These are phyloP conservation scores for Loxodonta africana DNA, from an alignment of 2,113 vertebrate genomes.

Conservation along the genomic window DNA sequence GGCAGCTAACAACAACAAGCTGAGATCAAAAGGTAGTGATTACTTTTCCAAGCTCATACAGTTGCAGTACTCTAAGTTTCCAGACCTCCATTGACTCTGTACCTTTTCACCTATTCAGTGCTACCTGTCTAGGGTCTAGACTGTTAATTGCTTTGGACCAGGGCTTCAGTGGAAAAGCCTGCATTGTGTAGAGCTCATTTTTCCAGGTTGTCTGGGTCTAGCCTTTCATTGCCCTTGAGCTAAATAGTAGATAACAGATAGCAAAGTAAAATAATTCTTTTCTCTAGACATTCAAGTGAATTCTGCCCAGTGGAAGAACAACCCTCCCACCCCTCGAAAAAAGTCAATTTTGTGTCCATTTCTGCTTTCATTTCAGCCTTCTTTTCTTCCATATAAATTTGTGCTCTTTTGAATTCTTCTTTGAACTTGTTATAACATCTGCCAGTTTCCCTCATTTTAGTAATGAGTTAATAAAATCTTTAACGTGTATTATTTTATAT, in stretches of 20 bases:
- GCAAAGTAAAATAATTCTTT: constrained; percentile 60
- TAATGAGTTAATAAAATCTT: neutral
- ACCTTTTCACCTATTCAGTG: neutral
- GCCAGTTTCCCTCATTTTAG: neutral
- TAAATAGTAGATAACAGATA: constrained; percentile 32
- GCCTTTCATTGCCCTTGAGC: neutral
- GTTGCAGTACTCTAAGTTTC: neutral
- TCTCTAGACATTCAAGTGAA: constrained; percentile 20
- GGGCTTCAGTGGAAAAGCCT: neutral
- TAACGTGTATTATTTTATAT: neutral
- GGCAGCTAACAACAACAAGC: neutral
- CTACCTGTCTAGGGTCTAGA: neutral
- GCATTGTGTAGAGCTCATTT: neutral
- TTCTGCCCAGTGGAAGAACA: neutral
- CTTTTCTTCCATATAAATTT: neutral
- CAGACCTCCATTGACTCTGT: neutral
- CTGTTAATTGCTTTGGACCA: neutral
- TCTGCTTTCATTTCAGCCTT: neutral
- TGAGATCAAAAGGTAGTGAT: neutral
- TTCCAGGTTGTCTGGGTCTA: neutral
- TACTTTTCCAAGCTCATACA: neutral
- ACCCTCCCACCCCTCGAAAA: neutral
- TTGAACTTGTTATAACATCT: constrained; percentile 33
- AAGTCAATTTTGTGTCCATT: constrained; percentile 47
- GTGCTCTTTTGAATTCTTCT: neutral